Percentiles rank a stretch among this genome's conserved stretches.
Conservation (phyloP, 2,113 vertebrate species). For the Labeo catla region DNA sequence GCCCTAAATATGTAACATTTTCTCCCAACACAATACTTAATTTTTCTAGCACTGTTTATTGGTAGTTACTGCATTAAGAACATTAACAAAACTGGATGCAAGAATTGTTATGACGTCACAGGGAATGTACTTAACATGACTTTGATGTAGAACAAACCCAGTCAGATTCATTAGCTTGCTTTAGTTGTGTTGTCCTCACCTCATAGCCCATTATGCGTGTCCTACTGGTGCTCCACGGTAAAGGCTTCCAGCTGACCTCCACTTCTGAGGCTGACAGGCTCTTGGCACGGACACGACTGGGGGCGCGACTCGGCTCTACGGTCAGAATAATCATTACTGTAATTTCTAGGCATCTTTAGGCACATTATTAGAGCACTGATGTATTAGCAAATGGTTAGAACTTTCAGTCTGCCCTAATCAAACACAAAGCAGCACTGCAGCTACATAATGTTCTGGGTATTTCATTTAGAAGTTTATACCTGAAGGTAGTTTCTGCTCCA, state of each 20-base stretch:
- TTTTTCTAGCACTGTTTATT: neutral
- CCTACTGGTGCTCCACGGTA: conserved; percentile 83
- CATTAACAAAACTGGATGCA: neutral
- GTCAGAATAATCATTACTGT: conserved; percentile 24
- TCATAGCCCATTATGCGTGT: conserved; percentile 93
- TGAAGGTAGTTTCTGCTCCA: neutral
- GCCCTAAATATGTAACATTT: neutral
- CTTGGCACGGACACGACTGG: conserved; percentile 80
- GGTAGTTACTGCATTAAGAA: neutral
- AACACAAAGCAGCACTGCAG: neutral
- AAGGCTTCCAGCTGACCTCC: conserved; percentile 89
- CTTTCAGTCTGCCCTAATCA: neutral
- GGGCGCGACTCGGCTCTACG: conserved; percentile 87
- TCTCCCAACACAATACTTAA: neutral
- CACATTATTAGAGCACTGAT: conserved; percentile 3
- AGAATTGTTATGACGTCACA: neutral
- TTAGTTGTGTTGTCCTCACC: conserved; percentile 67
- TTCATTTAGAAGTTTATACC: neutral
- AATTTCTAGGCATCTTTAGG: neutral
- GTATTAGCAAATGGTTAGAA: neutral
- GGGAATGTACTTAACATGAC: neutral
- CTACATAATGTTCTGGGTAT: neutral
- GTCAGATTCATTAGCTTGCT: neutral
- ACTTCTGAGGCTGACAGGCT: conserved; percentile 90
- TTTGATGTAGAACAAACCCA: neutral